Conservation (phyloP, 2,797 vertebrate genomes). For the Novumbra hubbsi region DNA sequence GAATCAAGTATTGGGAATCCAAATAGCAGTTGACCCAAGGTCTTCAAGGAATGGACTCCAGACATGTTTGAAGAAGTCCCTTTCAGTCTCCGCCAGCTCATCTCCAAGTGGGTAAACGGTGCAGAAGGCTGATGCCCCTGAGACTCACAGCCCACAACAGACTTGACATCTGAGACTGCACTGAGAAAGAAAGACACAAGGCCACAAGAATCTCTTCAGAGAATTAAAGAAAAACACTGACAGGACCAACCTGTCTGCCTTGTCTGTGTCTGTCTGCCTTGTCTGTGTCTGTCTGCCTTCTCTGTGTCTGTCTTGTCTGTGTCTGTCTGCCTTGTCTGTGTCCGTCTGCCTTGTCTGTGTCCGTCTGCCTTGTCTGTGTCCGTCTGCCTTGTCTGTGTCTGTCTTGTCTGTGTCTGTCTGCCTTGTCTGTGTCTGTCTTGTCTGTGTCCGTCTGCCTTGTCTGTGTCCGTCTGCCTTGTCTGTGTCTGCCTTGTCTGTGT, state of each 20-base stretch:
- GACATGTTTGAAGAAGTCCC: neutral
- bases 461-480: too few relatives aligned
- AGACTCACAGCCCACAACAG: neutral
- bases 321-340: too few relatives aligned
- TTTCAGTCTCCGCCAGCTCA: neutral
- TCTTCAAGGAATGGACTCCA: neutral
- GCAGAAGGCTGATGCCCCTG: neutral
- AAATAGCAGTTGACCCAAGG: neutral
- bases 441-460: too few relatives aligned
- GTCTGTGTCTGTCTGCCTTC: too few relatives aligned
- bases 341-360: too few relatives aligned
- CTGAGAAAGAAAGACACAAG: neutral
- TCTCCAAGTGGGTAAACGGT: neutral
- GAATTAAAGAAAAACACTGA: neutral
- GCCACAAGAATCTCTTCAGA: neutral
- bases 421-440: too few relatives aligned
- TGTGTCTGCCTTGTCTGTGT: too few relatives aligned
- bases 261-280: neutral
- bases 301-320: too few relatives aligned
- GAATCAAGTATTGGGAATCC: conserved; percentile 53
- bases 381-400: too few relatives aligned
- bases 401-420: too few relatives aligned
- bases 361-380: too few relatives aligned
- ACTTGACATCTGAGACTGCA: neutral
- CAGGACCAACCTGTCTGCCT: neutral